phyloP scores from a whole-genome alignment of 2,797 vertebrate species.

The Carapus acus region DNA sequence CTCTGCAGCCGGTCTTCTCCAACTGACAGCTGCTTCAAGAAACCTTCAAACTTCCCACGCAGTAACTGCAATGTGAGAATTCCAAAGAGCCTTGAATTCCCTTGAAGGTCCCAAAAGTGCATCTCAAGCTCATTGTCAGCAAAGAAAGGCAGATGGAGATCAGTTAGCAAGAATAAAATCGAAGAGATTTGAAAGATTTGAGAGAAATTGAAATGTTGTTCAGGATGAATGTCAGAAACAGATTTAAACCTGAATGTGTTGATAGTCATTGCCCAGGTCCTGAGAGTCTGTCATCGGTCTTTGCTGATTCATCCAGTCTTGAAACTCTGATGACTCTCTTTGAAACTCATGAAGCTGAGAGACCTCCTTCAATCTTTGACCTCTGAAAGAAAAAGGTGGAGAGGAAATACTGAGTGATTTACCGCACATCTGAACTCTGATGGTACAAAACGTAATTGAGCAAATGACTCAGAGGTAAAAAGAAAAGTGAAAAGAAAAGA shows the following conservation, averaged over 20 bases:
- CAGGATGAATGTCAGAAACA: too few species aligned
- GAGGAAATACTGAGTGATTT: background rate
- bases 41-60: conserved; percentile 72
- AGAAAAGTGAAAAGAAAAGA: too few species aligned
- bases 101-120: too few species aligned
- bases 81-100: too few species aligned
- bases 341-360: conserved; percentile 79
- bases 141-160: too few species aligned
- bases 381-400: conserved; percentile 39
- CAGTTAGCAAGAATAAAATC: too few species aligned
- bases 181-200: too few species aligned
- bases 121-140: too few species aligned
- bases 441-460: too few species aligned
- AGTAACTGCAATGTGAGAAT: conserved; percentile 53
- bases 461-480: too few species aligned
- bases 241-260: conserved; percentile 72
- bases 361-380: conserved; percentile 72
- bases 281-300: conserved; percentile 68
- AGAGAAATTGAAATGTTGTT: too few species aligned
- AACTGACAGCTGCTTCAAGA: conserved; percentile 75
- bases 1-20: conserved; percentile 65
- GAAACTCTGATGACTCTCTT: conserved; percentile 76
- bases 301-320: conserved; percentile 78
- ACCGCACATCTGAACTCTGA: too few species aligned
- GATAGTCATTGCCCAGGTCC: conserved; percentile 76